Conservation (phyloP, 1,140 invertebrate species). For the Meloidogyne floridensis region DNA sequence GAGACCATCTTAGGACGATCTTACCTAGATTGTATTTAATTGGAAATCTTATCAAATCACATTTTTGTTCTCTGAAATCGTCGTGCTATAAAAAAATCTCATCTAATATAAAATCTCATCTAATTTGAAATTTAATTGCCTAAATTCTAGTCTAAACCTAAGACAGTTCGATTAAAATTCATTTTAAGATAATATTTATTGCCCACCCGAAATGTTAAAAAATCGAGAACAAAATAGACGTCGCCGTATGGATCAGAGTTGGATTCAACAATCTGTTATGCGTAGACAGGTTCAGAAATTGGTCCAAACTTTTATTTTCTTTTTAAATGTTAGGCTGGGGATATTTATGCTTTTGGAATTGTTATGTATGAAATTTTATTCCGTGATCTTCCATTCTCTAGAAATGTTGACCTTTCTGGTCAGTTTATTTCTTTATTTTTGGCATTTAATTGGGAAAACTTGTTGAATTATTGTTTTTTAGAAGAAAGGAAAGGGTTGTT, state of each 20-base stretch:
- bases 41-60: too few species aligned
- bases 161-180: too few species aligned
- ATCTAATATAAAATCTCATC: neutral
- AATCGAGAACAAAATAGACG: slow-evolving; percentile 57
- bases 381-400: slow-evolving; percentile 52
- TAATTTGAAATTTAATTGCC: too few species aligned
- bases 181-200: slow-evolving; percentile 43
- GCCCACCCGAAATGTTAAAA: slow-evolving; percentile 61
- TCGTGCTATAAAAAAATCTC: too few species aligned
- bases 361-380: slow-evolving; percentile 66
- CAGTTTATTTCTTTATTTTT: neutral
- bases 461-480: slow-evolving; percentile 12
- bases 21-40: too few species aligned
- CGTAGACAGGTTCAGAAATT: slow-evolving; percentile 28
- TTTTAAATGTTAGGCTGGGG: slow-evolving; percentile 46
- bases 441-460: neutral
- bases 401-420: slow-evolving; percentile 53
- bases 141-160: neutral
- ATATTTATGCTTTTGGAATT: slow-evolving; percentile 65
- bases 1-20: too few species aligned
- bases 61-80: too few species aligned
- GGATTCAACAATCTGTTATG: slow-evolving; percentile 54
- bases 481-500: neutral
- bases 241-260: slow-evolving; percentile 56
- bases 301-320: neutral